phyloP scores from a whole-genome alignment of 2,113 vertebrate species.

The Gila orcuttii region DNA sequence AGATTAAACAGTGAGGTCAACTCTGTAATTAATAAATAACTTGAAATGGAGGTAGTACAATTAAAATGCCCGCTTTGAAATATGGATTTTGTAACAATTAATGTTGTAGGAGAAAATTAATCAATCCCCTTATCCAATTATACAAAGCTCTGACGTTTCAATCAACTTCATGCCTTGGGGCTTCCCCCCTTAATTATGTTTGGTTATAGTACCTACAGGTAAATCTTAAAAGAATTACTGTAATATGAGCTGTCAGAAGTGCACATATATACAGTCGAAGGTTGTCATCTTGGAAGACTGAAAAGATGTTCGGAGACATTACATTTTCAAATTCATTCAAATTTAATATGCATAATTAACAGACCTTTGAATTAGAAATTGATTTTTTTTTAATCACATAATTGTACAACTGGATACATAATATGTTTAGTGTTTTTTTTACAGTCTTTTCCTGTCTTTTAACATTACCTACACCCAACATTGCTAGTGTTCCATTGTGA shows the following conservation, averaged over 20 bases:
- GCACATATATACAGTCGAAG: conserved; percentile 21
- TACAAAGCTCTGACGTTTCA: conserved; percentile 47
- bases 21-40: conserved; percentile 13
- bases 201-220: conserved; percentile 39
- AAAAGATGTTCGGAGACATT: conserved; percentile 18
- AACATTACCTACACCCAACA: background rate
- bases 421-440: background rate
- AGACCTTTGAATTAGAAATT: background rate
- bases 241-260: conserved; percentile 33
- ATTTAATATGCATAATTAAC: conserved; percentile 28
- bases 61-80: conserved; percentile 15
- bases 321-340: background rate
- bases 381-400: background rate
- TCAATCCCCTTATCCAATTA: conserved; percentile 46
- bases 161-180: conserved; percentile 39
- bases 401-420: background rate
- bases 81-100: conserved; percentile 16
- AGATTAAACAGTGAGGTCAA: conserved; percentile 24
- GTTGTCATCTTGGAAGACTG: conserved; percentile 10
- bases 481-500: background rate
- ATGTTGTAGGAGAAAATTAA: conserved; percentile 36
- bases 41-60: conserved; percentile 6
- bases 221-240: conserved; percentile 24
- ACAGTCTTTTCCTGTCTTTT: background rate
- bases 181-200: conserved; percentile 40